Evolutionary conservation across 1,140 invertebrate species (phyloP).

Genomic region (Trichogramma pretiosum): DNA sequence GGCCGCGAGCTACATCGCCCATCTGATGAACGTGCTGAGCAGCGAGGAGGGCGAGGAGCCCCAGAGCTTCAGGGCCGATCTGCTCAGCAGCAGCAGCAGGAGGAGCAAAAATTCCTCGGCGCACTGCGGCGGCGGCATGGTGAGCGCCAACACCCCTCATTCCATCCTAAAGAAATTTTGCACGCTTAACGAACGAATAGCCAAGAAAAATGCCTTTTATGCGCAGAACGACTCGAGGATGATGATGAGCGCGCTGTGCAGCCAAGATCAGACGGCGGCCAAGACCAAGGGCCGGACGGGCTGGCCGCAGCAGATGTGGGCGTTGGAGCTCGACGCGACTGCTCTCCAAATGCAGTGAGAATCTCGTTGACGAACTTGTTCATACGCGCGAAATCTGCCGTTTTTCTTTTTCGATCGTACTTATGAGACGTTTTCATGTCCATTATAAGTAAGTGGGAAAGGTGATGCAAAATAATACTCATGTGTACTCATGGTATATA

Average conservation of each 20-base stretch:
- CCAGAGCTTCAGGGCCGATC: slow-evolving; percentile 64
- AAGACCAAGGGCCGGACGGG: slow-evolving; percentile 75
- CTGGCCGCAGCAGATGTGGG: slow-evolving; percentile 94
- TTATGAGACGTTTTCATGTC: too few relatives aligned
- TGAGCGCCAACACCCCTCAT: too few relatives aligned
- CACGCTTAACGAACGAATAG: background rate
- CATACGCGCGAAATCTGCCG: too few relatives aligned
- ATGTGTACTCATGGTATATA: too few relatives aligned
- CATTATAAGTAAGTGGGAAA: too few relatives aligned
- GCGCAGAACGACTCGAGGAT: slow-evolving; percentile 34
- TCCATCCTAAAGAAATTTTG: too few relatives aligned
- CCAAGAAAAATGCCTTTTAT: background rate
- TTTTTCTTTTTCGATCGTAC: too few relatives aligned
- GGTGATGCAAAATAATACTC: too few relatives aligned
- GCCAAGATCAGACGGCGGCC: slow-evolving; percentile 34
- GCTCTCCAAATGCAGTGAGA: slow-evolving; percentile 25
- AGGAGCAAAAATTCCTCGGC: too few relatives aligned
- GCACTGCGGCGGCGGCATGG: too few relatives aligned
- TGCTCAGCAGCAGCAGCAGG: slow-evolving; percentile 47
- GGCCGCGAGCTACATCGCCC: slow-evolving; percentile 86
- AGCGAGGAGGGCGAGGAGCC: slow-evolving; percentile 62
- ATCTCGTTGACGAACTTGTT: too few relatives aligned
- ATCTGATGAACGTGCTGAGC: slow-evolving; percentile 73
- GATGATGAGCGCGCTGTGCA: slow-evolving; percentile 15
- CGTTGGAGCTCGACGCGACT: slow-evolving; percentile 54